Evolutionary conservation across 2,888 invertebrate species (phyloP), one percentile per base, ranked within the genome.

Genomic region (Eristalinus sepulchralis): DNA sequence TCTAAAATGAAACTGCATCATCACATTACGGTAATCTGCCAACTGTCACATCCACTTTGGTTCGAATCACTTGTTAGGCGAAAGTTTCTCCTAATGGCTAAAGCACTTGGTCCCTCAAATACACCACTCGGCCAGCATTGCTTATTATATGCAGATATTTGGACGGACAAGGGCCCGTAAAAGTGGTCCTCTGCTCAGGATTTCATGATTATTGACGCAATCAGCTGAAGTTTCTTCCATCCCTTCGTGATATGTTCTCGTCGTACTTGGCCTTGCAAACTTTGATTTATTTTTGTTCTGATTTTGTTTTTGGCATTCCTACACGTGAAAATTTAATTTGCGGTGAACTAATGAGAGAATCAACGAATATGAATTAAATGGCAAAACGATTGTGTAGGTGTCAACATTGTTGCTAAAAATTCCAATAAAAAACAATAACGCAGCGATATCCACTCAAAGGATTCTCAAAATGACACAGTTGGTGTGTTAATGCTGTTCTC

Each of bases 121-220:
- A n/a, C n/a, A n/a, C n/a, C 8, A 8, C 17, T n/a, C 5, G 47
- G 47, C 17, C 47, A 17, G 8, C 8, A 47, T 17, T 47, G 17
- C 17, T 5, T n/a, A 8, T 17, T 27, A 27, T 71, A 17, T 34
- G n/a, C n/a, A 31, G 34, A 24, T 27, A 22, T 8, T 8, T 36
- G n/a, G 27, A 10, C 47, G 60, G 9, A 39, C 31, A 47, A 36
- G 22, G 22, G 47, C 59, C 27, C 60, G 59, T 27, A 34, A 5
- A 60, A 71, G 62, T 70, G 68, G 59, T 20, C 63, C 59, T 72
- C 39, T 33, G 17, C 63, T 73, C 24, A 33, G 66, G 31, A 53
- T 73, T 81, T 72, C 81, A 77, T 85, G 81, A 85, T 77, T 85
- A 85, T 85, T 85, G 77, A 77, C 81, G 67, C 81, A 85, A 85